These are phyloP conservation scores for Sclerurus mexicanus DNA, from an alignment of 2,113 vertebrate genomes.

Conservation along the genomic window DNA sequence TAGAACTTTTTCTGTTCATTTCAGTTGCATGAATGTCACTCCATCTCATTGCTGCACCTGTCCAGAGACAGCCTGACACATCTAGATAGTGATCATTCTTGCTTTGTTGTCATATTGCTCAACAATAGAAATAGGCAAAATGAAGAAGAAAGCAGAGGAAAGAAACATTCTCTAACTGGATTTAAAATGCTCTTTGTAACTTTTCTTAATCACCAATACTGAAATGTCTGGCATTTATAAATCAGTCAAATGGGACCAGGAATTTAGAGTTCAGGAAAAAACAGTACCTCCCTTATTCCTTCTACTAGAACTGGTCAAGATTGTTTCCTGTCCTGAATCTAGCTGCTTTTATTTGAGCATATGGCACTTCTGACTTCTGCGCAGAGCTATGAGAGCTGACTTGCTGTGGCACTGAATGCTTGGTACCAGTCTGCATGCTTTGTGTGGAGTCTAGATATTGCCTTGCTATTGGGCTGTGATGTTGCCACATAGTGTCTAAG, in stretches of 20 bases:
- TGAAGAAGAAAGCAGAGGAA: not conserved
- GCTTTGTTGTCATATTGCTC: not conserved
- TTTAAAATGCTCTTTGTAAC: not conserved
- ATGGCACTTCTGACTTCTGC: not conserved
- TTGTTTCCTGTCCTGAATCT: not conserved
- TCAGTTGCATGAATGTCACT: not conserved
- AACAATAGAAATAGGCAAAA: not conserved
- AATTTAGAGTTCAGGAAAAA: not conserved
- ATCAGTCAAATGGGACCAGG: not conserved
- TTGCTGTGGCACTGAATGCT: not conserved
- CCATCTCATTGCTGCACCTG: not conserved
- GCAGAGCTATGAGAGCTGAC: not conserved
- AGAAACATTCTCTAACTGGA: not conserved
- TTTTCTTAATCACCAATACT: not conserved
- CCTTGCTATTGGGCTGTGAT: not conserved
- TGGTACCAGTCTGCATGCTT: not conserved
- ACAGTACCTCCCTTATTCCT: not conserved
- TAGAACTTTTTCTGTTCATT: not conserved
- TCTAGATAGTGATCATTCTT: not conserved
- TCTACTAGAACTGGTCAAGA: not conserved
- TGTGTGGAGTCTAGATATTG: accelerated
- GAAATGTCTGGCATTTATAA: not conserved
- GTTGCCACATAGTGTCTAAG: not conserved
- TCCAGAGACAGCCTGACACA: not conserved
- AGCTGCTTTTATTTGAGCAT: not conserved